Evolutionary conservation across 2,888 invertebrate genomes (phyloP).

Genomic region (Mellilla xanthometata): DNA sequence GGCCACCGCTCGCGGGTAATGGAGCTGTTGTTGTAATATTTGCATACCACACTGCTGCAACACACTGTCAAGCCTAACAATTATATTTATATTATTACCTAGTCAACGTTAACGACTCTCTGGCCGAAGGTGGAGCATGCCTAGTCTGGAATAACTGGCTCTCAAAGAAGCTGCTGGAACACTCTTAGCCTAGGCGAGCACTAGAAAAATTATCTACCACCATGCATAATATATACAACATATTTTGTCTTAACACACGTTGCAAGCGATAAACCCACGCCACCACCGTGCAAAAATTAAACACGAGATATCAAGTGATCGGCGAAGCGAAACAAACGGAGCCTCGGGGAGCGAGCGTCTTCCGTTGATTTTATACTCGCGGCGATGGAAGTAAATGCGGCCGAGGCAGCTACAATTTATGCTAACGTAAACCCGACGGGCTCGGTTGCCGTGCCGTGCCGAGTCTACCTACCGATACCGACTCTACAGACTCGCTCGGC

Average conservation of each 20-base stretch:
- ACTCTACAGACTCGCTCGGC: conserved; percentile 34
- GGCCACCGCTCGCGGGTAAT: conserved; percentile 37
- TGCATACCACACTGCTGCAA: conserved; percentile 36
- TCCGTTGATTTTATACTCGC: conserved; percentile 55
- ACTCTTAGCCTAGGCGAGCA: too few relatives aligned
- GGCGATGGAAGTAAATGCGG: conserved; percentile 48
- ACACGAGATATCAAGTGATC: conserved; percentile 64
- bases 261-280: too few relatives aligned
- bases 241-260: too few relatives aligned
- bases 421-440: conserved; percentile 55
- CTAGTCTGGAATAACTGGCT: too few relatives aligned
- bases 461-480: conserved; percentile 5
- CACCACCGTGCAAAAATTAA: conserved; percentile 70
- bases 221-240: too few relatives aligned
- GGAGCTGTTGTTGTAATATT: conserved; percentile 49
- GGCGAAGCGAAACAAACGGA: conserved; percentile 53
- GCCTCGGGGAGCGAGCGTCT: conserved; percentile 54
- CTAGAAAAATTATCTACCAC: too few relatives aligned
- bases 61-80: too few relatives aligned
- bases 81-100: too few relatives aligned
- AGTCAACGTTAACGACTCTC: too few relatives aligned
- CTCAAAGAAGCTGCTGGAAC: too few relatives aligned
- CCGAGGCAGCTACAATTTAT: conserved; percentile 57
- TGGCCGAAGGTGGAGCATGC: too few relatives aligned
- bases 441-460: conserved; percentile 30